Base-by-base conservation (phyloP, 2,888 invertebrate species). In the Neoitamus cyanurus region DNA sequence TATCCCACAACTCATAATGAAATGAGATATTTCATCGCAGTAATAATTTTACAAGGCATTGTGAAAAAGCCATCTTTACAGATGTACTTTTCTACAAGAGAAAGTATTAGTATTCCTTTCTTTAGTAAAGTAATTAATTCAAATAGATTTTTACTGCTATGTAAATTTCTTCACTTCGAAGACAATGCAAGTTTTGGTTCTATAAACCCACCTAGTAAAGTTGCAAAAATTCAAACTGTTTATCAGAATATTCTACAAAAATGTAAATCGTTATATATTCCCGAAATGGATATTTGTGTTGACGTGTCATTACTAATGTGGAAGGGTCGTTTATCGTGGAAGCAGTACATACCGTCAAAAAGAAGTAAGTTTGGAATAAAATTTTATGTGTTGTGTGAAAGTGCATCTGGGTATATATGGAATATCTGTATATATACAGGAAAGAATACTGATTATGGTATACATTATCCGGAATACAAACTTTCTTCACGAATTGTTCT, bases 161-260 rank as follows among this genome's bases (percentile, higher is more conserved):
- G 58, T 58, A 80, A 80, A 80, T 80, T 58, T 80, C 28, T 80
- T 48, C 80, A 80, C 31, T 80, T 80, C 15, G 48, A 58, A 58
- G 37, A 80, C 11, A 80, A 80, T 30, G n/a, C 13, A 58, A 2
- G 28, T n/a, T 58, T 7, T 13, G 80, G 20, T n/a, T 7, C 1
- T 46, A 28, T 30, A 48, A 28, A 13, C 2, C 80, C 80, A 31
- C 7, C 1, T 25, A 80, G 48, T 31, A 80, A 80, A 58, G 3
- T 75, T 75, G n/a, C 75, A 9, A 75, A 69, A 69, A 69, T 69
- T 25, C 69, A 25, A 69, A 69, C 28, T 69, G n/a, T 69, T 11
- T 69, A 28, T 25, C 25, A 69, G 6, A 69, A 69, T 69, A 69
- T 69, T 7, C 11, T 25, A 30, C 2, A 69, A 69, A 69, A 69